Conservation (phyloP, 2,888 invertebrate species). For the Gari tellinella region DNA sequence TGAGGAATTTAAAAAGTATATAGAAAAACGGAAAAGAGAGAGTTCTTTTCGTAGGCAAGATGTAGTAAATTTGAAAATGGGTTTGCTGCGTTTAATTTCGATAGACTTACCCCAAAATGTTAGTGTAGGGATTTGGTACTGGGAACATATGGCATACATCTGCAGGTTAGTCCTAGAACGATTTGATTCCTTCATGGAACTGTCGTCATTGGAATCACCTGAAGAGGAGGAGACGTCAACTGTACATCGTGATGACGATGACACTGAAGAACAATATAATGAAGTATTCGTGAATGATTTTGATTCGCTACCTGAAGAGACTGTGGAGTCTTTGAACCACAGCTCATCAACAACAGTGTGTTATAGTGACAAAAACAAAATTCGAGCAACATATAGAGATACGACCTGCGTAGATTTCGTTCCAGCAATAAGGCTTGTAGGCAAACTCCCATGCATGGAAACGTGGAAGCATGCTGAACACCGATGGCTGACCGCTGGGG, state of each 20-base stretch:
- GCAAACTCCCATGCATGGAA: slow-evolving; percentile 37
- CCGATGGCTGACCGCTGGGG: slow-evolving; percentile 41
- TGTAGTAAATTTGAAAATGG: slow-evolving; percentile 20
- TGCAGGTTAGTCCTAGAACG: slow-evolving; percentile 9
- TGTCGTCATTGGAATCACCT: no score
- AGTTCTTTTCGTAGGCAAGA: slow-evolving; percentile 5
- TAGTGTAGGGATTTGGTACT: slow-evolving; percentile 9
- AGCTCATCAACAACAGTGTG: no score
- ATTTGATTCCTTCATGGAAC: no score
- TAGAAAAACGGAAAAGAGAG: neutral
- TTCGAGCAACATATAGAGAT: slow-evolving; percentile 30
- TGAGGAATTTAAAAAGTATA: neutral
- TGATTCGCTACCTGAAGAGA: no score
- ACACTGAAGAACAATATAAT: neutral
- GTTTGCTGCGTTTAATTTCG: slow-evolving; percentile 2
- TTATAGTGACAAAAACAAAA: no score
- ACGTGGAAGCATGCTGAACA: slow-evolving; percentile 38
- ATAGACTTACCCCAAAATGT: slow-evolving; percentile 7
- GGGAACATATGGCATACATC: slow-evolving; percentile 23
- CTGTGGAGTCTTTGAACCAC: no score
- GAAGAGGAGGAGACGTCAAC: no score
- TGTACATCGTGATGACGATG: neutral
- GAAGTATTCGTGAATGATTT: neutral
- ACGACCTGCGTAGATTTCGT: slow-evolving; percentile 62
- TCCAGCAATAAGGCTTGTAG: slow-evolving; percentile 48